A percentile compares a stretch with the other conserved stretches of the same genome.
These are phyloP conservation scores for Ridgeia piscesae DNA, from an alignment of 1,140 invertebrate species.

Conservation along the genomic window DNA sequence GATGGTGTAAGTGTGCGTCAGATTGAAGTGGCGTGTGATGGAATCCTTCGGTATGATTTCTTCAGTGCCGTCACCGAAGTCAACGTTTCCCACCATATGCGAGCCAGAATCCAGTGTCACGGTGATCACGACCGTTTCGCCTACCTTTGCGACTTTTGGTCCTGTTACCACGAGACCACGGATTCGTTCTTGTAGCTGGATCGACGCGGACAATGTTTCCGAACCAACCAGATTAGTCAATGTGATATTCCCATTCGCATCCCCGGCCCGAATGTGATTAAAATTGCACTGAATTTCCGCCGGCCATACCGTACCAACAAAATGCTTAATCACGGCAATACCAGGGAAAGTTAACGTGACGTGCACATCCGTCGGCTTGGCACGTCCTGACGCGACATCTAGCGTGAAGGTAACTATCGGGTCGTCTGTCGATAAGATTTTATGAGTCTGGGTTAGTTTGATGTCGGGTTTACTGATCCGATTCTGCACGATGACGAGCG, in stretches of 20 bases:
- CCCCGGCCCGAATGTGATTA: not conserved
- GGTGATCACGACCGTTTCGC: not conserved
- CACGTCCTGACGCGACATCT: not conserved
- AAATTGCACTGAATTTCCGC: not conserved
- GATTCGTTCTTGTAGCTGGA: not conserved
- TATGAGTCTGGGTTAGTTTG: not conserved
- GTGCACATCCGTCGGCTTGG: not conserved
- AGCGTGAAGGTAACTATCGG: not conserved
- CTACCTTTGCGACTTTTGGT: not conserved
- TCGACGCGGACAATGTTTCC: not conserved
- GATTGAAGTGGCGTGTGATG: not conserved
- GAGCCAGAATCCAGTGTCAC: not conserved
- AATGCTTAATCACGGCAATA: not conserved
- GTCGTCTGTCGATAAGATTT: not conserved
- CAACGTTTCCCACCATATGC: not conserved
- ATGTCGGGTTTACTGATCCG: not conserved
- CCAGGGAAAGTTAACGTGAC: not conserved
- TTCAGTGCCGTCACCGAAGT: not conserved
- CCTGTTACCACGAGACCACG: not conserved
- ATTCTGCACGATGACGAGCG: not conserved
- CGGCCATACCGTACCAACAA: not conserved
- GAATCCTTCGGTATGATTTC: not conserved
- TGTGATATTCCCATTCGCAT: not conserved
- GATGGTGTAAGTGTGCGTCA: not conserved
- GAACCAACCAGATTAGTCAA: not conserved